Conservation (phyloP, 2,113 vertebrate genomes). For the Monopterus albus region DNA sequence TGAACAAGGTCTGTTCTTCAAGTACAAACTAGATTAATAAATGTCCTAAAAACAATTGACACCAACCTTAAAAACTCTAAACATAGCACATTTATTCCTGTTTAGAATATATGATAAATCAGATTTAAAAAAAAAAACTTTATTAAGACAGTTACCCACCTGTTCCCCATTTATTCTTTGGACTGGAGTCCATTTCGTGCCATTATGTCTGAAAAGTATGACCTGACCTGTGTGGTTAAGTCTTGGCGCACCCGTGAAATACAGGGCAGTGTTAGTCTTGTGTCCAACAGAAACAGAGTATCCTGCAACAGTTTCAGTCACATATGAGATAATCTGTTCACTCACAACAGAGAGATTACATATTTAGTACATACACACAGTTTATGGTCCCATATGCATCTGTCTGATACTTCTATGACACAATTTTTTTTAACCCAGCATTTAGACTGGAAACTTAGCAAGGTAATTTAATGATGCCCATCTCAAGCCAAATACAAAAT, state of each 20-base stretch:
- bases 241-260: conserved; percentile 80
- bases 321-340: not conserved
- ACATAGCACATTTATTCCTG: no score
- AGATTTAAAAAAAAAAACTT: no score
- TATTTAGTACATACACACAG: no score
- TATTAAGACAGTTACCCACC: no score
- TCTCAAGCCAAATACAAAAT: not conserved
- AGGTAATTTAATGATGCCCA: not conserved
- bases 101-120: no score
- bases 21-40: not conserved
- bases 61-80: no score
- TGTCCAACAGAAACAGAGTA: conserved; percentile 74
- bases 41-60: no score
- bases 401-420: not conserved
- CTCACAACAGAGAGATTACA: not conserved
- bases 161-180: conserved; percentile 61
- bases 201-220: conserved; percentile 53
- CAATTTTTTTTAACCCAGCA: not conserved
- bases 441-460: not conserved
- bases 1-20: not conserved
- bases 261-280: conserved; percentile 37
- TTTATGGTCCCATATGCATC: not conserved
- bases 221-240: conserved; percentile 74
- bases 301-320: conserved; percentile 61
- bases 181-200: conserved; percentile 28